phyloP scores from a whole-genome alignment of 2,113 vertebrate genomes.

The Phyllostomus discolor region DNA sequence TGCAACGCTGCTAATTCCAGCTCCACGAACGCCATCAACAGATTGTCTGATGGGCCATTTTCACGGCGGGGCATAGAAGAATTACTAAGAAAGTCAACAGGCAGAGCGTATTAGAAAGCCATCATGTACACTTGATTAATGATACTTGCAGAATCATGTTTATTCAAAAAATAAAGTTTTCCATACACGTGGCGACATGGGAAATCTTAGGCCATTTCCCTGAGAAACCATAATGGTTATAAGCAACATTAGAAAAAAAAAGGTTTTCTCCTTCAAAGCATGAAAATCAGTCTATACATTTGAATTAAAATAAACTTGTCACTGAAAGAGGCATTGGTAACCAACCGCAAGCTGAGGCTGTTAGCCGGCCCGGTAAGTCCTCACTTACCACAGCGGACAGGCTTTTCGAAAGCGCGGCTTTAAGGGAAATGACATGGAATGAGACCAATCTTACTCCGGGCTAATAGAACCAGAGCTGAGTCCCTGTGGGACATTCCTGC shows the following conservation, averaged over 20 bases:
- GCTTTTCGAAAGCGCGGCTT: neutral
- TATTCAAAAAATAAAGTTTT: constrained; percentile 48
- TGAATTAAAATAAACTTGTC: neutral
- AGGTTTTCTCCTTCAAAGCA: neutral
- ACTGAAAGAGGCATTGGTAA: neutral
- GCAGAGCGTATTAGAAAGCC: constrained; percentile 53
- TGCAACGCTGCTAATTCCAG: constrained; percentile 43
- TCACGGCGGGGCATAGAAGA: constrained; percentile 43
- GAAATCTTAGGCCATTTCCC: neutral
- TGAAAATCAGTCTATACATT: neutral
- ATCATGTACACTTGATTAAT: constrained; percentile 63
- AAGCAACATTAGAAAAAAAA: neutral
- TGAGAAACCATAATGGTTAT: constrained; percentile 10
- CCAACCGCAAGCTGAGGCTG: neutral
- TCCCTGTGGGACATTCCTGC: neutral
- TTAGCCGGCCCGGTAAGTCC: neutral
- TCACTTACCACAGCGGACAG: neutral
- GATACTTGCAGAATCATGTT: neutral
- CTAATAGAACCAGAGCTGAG: neutral
- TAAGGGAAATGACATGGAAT: neutral
- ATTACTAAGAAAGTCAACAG: constrained; percentile 52
- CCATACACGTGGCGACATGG: neutral
- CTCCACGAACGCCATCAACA: constrained; percentile 49
- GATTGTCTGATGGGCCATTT: constrained; percentile 67
- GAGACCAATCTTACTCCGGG: neutral